A percentile compares a stretch with the other conserved stretches of the same genome.
These are phyloP conservation scores for Ondatra zibethicus DNA, from an alignment of 2,113 vertebrate genomes.

Conservation along the genomic window DNA sequence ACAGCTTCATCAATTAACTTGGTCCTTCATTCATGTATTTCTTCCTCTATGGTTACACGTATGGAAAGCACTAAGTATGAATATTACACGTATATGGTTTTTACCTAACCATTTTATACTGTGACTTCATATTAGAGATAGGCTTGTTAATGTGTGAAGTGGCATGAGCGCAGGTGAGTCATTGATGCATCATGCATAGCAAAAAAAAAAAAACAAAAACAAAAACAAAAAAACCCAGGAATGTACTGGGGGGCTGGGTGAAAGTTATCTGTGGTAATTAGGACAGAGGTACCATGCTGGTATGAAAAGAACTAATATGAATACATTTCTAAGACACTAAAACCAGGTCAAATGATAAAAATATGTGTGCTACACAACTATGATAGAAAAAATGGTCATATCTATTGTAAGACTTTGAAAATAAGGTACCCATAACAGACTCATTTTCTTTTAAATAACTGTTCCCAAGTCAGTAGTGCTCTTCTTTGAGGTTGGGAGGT, in stretches of 20 bases:
- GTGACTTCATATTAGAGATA: background rate
- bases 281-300: fast-evolving
- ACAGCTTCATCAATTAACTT: background rate
- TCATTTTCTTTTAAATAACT: background rate
- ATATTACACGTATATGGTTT: background rate
- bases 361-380: background rate
- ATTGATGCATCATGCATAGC: background rate
- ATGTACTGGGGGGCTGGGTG: background rate
- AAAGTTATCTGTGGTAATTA: background rate
- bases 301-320: background rate
- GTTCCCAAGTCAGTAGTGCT: background rate
- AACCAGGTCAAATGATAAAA: background rate
- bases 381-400: background rate
- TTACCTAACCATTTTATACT: background rate
- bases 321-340: background rate
- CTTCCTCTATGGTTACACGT: background rate
- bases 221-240: background rate
- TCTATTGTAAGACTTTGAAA: background rate
- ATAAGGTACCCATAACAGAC: background rate
- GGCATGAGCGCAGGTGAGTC: background rate
- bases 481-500: background rate
- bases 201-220: fast-evolving
- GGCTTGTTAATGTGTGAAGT: background rate
- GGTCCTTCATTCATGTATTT: background rate
- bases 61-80: background rate